A percentile compares a stretch with the other conserved stretches of the same genome.
phyloP scores from a whole-genome alignment of 2,888 invertebrate species.

The Sesia apiformis region DNA sequence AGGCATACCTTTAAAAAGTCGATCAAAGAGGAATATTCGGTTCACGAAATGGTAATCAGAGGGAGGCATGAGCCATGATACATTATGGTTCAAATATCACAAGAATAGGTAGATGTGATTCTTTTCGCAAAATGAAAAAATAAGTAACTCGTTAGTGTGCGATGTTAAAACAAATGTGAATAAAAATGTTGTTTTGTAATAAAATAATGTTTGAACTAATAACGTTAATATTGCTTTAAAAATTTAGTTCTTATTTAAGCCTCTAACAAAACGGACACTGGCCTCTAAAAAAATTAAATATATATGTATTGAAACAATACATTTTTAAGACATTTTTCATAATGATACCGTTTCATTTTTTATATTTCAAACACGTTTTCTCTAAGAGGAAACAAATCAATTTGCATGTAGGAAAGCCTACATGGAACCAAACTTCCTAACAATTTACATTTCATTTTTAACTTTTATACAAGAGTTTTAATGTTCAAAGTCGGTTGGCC shows the following conservation, averaged over 20 bases:
- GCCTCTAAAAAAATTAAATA: neutral
- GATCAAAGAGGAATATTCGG: constrained; percentile 45
- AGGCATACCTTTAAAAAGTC: no score
- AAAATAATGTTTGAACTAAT: no score
- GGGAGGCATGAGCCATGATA: constrained; percentile 42
- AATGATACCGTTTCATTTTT: neutral
- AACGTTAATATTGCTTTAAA: no score
- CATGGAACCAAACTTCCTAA: constrained; percentile 35
- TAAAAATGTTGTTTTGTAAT: no score
- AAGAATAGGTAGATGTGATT: constrained; percentile 38
- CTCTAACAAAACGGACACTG: no score
- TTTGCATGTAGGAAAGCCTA: constrained; percentile 40
- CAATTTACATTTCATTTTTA: constrained; percentile 1
- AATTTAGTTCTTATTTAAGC: no score
- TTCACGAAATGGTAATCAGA: constrained; percentile 70
- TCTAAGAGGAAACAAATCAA: constrained; percentile 13
- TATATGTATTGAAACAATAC: neutral
- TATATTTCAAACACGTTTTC: neutral
- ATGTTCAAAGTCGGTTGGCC: constrained; percentile 11
- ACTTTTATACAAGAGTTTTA: neutral
- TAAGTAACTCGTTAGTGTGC: no score
- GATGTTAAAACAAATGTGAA: no score
- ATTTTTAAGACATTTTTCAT: neutral
- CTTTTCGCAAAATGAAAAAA: constrained; percentile 19
- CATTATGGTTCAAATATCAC: constrained; percentile 69